Base-by-base conservation (phyloP, 2,888 invertebrate genomes). In the Oithona nana region DNA sequence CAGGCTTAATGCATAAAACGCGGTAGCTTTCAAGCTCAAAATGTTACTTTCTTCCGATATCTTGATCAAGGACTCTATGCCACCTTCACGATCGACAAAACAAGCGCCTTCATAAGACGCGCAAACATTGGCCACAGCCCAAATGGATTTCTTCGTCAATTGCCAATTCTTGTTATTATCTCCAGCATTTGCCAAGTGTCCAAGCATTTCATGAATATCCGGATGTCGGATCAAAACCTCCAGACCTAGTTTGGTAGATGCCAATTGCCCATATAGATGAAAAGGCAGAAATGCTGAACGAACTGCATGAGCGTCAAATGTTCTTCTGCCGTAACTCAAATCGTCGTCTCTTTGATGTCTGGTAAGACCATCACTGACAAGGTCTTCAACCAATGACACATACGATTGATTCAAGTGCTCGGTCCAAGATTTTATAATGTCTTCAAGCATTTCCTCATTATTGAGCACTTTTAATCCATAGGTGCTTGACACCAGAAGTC, bases 381-480 rank as follows among this genome's bases (percentile, higher is more conserved):
- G 82, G 58, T 87, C 85, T 73, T 97, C 97, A 31, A 95, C 83
- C 29, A 93, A 75, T 13, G 84, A 81, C 2, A 92, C 89, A 75
- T 97, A 97, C 68, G 87, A 79, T 71, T 81, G 83, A 69, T 84
- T 84, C 69, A 83, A 85, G 63, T 78, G 79, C 67, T 78, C 80
- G 28, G 80, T 81, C 89, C 90, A 92, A 11, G 16, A 16, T 16
- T 39, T 39, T 11, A 39, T 11, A 11, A 39, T 39, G 69, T 82
- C 81, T 64, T 83, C 81, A 63, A 90, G 76, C 73, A 88, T 86
- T 68, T 81, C 81, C 68, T 79, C 76, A 28, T 87, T 77, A 69
- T 80, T 81, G 65, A 80, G 81, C 60, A 80, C 76, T 65, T 79
- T 78, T 54, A 73, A 77, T 20, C 81, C 76, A 67, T 79, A 78